phyloP scores from a whole-genome alignment of 2,888 invertebrate species.

The Chironomus tentans region DNA sequence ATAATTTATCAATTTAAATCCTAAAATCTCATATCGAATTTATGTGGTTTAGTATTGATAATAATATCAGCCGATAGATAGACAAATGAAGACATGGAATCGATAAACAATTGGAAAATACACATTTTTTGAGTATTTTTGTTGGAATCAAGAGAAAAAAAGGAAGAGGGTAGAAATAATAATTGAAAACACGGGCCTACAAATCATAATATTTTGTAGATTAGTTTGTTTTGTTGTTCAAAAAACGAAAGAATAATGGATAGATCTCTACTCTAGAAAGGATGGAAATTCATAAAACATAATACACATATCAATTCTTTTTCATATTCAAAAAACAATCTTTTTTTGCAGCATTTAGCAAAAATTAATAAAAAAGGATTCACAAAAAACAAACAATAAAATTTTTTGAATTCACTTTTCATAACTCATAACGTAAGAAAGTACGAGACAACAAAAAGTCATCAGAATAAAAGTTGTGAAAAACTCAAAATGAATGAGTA shows the following conservation, averaged over 20 bases:
- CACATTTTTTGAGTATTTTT: background rate
- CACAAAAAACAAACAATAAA: background rate
- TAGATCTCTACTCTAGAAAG: background rate
- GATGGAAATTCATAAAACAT: background rate
- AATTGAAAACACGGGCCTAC: conserved; percentile 44
- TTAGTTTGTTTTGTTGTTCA: background rate
- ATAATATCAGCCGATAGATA: too few species aligned
- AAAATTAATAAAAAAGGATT: background rate
- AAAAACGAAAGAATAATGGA: background rate
- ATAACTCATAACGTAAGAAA: background rate
- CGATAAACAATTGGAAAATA: background rate
- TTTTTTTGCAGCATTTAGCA: background rate
- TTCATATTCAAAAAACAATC: background rate
- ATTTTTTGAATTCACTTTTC: conserved; percentile 21
- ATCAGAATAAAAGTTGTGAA: background rate
- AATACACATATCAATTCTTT: background rate
- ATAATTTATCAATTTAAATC: too few species aligned
- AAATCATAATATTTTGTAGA: conserved; percentile 1
- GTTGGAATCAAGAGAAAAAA: background rate
- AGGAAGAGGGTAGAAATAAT: background rate
- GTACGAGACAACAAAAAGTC: too few species aligned
- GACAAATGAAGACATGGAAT: background rate
- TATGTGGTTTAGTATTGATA: too few species aligned
- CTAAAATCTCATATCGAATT: too few species aligned
- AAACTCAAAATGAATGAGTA: background rate